These are phyloP conservation scores for Pentamera pediparva DNA, from an alignment of 53 echinoderm and acorn worm species.

Conservation along the genomic window DNA sequence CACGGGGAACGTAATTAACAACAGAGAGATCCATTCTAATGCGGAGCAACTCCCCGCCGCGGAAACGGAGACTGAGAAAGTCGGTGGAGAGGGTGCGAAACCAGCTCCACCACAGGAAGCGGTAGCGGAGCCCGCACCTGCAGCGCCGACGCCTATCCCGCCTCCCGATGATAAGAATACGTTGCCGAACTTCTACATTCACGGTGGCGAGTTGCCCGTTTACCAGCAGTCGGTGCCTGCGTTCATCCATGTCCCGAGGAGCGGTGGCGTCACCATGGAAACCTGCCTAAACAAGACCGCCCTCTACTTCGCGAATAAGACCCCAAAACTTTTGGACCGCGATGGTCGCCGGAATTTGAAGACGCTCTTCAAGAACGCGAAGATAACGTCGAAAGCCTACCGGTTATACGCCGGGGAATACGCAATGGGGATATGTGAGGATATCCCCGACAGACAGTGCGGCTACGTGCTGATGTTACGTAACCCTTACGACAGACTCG, in stretches of 20 bases:
- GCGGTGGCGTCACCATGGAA: conserved; percentile 11
- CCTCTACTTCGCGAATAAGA: conserved; percentile 21
- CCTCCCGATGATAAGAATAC: conserved; percentile 7
- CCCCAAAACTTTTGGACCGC: not conserved
- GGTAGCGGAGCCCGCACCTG: no score
- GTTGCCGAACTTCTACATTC: conserved; percentile 7
- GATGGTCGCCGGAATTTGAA: not conserved
- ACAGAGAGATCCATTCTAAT: conserved; percentile 4
- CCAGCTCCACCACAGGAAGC: not conserved
- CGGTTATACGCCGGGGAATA: conserved; percentile 11
- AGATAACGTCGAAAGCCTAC: conserved; percentile 16
- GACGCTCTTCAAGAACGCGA: conserved; percentile 17
- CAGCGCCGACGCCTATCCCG: conserved; percentile 1
- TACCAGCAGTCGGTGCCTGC: conserved; percentile 17
- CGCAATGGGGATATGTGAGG: conserved; percentile 13
- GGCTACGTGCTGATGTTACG: not conserved
- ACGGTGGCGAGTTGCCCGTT: not conserved
- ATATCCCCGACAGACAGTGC: conserved; percentile 22
- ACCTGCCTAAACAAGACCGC: conserved; percentile 2
- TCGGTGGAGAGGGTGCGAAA: not conserved
- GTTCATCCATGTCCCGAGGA: not conserved
- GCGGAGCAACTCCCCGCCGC: not conserved
- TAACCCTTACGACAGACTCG: conserved; percentile 18
- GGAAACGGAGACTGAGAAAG: not conserved
- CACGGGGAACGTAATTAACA: not conserved